phyloP scores from a whole-genome alignment of 2,113 vertebrate genomes.

The Trematocara unimaculatum region DNA sequence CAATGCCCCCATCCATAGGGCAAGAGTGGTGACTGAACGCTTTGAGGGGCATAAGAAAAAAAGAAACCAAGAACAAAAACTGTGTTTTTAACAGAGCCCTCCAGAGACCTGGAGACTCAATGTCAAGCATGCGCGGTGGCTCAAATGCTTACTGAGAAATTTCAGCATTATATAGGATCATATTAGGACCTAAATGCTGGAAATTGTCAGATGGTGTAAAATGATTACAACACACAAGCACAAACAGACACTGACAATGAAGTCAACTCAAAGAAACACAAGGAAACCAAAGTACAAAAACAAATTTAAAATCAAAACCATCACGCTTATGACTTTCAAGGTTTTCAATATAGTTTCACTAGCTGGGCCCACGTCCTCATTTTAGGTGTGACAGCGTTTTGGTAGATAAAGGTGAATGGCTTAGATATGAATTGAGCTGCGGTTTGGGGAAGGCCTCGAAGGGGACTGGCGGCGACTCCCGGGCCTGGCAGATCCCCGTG shows the following conservation, averaged over 20 bases:
- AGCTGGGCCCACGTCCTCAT: background rate
- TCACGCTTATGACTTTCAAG: background rate
- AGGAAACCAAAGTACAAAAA: background rate
- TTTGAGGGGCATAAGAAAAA: background rate
- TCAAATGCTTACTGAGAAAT: background rate
- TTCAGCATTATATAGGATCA: background rate
- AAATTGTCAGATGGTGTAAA: background rate
- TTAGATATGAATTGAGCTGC: background rate
- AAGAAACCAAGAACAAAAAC: background rate
- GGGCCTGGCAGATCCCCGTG: background rate
- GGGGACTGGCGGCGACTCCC: accelerated
- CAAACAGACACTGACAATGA: background rate
- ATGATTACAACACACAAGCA: background rate
- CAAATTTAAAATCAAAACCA: background rate
- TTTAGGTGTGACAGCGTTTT: background rate
- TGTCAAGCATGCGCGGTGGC: background rate
- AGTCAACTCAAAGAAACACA: background rate
- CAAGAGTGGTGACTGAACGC: background rate
- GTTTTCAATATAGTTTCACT: background rate
- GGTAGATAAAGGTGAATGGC: background rate
- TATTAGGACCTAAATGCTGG: background rate
- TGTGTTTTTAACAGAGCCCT: background rate
- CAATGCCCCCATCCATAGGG: background rate
- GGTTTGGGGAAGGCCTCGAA: background rate
- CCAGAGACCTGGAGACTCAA: background rate